Evolutionary conservation across 2,888 invertebrate species (phyloP), one percentile per base, ranked within the genome.

Genomic region (Campoletis raptor): DNA sequence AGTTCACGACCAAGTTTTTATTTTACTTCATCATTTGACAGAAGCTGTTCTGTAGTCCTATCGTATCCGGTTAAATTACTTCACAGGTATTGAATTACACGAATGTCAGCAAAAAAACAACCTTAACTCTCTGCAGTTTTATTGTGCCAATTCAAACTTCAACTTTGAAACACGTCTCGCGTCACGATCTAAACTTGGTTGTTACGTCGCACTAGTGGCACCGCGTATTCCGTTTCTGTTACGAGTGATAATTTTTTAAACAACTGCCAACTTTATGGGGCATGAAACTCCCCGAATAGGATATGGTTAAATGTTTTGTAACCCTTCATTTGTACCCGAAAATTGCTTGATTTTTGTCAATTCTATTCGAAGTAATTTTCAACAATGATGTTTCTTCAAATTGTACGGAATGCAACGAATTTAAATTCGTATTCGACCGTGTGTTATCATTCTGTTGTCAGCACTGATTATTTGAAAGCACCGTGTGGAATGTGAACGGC

Each of bases 131-230:
- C 42, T 40, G 30, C 21, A n/a, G n/a, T 21, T 15, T 18, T 10
- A 21, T 24, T 42, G 79, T 79, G 61, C 40, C 48, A 73, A 73
- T 52, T 52, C 18, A 1, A 40, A 74, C 40, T 18, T 78, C 67
- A 83, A 82, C 77, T 73, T 83, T 64, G 70, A 74, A 83, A 64
- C 48, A 67, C 69, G 1, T 36, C 74, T 81, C 87, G 86, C 87
- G 88, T 89, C 87, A 90, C 76, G 48, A 70, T 88, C 89, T 90
- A 90, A 90, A 85, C 87, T 89, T 76, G 87, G 87, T 70, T 78
- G 52, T 85, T 85, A 86, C 89, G 87, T 90, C 88, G 90, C 64
- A 40, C 36, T 18, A 42, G n/a, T 72, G 61, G 30, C 45, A 54
- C 79, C 52, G 69, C 52, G 36, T 42, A 24, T 67, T 37, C 40